Percentiles rank a stretch among this genome's conserved stretches.
These are phyloP conservation scores for Cryptomyrus ogoouensis DNA, from an alignment of 2,113 vertebrate genomes.

Conservation along the genomic window DNA sequence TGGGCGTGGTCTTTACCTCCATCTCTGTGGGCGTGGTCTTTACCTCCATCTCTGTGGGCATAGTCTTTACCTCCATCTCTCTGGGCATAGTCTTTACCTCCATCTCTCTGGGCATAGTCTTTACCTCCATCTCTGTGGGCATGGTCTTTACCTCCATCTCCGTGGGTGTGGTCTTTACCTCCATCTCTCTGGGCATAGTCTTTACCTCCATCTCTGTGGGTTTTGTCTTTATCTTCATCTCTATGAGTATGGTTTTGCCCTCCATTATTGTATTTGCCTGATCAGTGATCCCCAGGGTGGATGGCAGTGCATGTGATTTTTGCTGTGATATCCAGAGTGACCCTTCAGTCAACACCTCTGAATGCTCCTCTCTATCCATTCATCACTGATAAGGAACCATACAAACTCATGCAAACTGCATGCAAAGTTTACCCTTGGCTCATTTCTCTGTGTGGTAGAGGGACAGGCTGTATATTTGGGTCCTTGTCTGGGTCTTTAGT, in stretches of 20 bases:
- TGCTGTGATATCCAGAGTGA: background rate
- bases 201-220: too few relatives aligned
- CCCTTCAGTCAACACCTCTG: background rate
- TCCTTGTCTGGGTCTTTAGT: background rate
- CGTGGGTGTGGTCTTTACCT: background rate
- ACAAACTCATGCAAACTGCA: background rate
- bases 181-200: too few relatives aligned
- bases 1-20: background rate
- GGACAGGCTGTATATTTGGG: background rate
- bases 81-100: too few relatives aligned
- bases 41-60: background rate
- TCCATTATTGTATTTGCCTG: background rate
- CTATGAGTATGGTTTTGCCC: background rate
- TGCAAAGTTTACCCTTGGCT: background rate
- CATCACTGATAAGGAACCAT: background rate
- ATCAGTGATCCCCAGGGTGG: background rate
- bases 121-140: background rate
- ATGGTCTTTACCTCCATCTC: background rate
- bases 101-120: too few relatives aligned
- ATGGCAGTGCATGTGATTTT: background rate
- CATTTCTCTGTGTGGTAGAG: background rate
- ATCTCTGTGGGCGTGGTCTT: background rate
- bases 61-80: background rate
- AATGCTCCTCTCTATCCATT: background rate
- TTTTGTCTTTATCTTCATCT: background rate